Evolutionary conservation across 1,140 invertebrate species (phyloP), one percentile per base, ranked within the genome.

Genomic region (Drosophila grimshawi): DNA sequence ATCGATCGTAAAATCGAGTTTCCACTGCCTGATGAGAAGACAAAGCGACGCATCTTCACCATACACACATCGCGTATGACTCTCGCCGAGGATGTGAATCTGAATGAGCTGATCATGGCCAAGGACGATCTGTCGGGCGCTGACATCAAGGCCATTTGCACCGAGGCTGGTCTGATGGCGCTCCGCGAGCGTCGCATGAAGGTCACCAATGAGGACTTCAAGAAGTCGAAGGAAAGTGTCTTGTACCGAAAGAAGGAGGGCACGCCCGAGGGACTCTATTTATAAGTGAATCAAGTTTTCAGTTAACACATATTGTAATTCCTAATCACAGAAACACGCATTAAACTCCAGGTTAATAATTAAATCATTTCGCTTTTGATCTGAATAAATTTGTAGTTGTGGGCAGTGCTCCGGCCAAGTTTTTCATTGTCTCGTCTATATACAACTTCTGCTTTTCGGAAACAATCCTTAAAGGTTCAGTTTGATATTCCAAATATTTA

Each of bases 1-100:
- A 99, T 99, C 90, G 99, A 99, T 93, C 95, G 99, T 53, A 99
- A 99, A 93, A 99, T 99, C 76, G 99, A 99, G 93, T 99, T 99
- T 92, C 99, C 99, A 4, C 93, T 99, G 52, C 99, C 99, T 0
- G 99, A 99, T 94, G 99, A 99, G 92, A 99, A 99, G 93, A 99
- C 99, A 0, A 99, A 99, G 92, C 94, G 97, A 67, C 94, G 99
- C 76, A 99, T 99, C 77, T 99, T 99, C 92, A 98, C 97, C 69
- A 99, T 99, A 91, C 99, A 99, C 92, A 99, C 99, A 0, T 97
- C 97, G 7, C 95, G 97, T 70, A 99, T 99, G 99, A 99, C 98
- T 1, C 93, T 99, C 29, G 96, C 98, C 37, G 96, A 97, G 77
- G 98, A 99, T 94, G 99, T 99, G 4, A 98, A 99, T 92, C 94